These are phyloP conservation scores for Cynoglossus semilaevis DNA, from an alignment of 2,113 vertebrate genomes.

Conservation along the genomic window DNA sequence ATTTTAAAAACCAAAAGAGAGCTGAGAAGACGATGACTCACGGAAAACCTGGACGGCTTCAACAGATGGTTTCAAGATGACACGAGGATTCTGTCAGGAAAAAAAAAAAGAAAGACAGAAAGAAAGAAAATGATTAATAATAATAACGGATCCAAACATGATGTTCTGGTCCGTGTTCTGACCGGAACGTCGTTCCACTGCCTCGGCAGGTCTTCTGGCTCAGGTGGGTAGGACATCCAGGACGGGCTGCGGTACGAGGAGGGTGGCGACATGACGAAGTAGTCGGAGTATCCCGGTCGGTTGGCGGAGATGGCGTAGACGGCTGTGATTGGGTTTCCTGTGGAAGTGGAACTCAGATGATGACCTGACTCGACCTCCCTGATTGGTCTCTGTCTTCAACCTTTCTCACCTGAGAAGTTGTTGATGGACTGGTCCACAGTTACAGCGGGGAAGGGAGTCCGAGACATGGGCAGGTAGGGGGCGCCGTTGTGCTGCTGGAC, in stretches of 20 bases:
- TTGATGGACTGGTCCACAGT: constrained; percentile 88
- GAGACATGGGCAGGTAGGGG: constrained; percentile 81
- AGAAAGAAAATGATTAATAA: too few relatives aligned
- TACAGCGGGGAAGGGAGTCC: constrained; percentile 85
- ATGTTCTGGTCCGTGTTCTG: constrained; percentile 15
- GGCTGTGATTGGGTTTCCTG: constrained; percentile 95
- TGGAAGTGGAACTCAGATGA: not conserved
- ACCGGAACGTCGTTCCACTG: constrained; percentile 90
- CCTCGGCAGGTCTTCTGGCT: constrained; percentile 85
- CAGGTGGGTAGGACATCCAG: constrained; percentile 95
- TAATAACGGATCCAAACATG: too few relatives aligned
- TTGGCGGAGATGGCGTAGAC: constrained; percentile 97
- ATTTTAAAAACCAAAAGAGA: not conserved
- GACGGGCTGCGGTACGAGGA: constrained; percentile 90
- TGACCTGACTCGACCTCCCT: too few relatives aligned
- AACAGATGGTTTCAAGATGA: constrained; percentile 82
- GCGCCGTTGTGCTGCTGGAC: constrained; percentile 84
- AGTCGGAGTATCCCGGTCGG: constrained; percentile 90
- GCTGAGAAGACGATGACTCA: constrained; percentile 27
- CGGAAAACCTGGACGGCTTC: constrained; percentile 46
- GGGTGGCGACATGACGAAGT: constrained; percentile 92
- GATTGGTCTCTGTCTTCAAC: not conserved
- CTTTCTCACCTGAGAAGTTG: constrained; percentile 88
- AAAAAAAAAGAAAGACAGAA: constrained; percentile 10
- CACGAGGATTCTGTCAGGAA: constrained; percentile 71